Evolutionary conservation across 1,140 invertebrate genomes (phyloP), one percentile per base, ranked within the genome.

Genomic region (Nebria ingens): DNA sequence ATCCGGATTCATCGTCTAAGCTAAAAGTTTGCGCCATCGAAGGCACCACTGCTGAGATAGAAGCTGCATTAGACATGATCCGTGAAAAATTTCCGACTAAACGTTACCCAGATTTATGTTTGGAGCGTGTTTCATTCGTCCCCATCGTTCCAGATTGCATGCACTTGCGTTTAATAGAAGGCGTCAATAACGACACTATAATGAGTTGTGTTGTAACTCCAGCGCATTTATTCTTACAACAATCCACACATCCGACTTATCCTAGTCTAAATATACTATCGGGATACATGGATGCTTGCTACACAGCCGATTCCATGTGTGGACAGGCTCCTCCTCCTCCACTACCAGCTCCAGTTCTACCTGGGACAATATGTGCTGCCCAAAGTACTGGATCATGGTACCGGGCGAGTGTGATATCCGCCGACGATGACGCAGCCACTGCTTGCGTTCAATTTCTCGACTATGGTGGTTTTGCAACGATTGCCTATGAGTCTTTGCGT

Each of bases 201-300:
- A 77, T 98, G 49, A 91, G 87, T 62, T 85, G 84, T 60, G 81
- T 95, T 59, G 80, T 93, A 4, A 82, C 83, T 61, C 86, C 91
- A 17, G 85, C 86, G 52, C 89, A 93, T 66, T 76, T 97, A 61
- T 98, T 98, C 72, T 76, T 98, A 21, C 94, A 98, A 67, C 85
- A 95, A 68, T 92, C 91, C 13, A 86, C 90, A 45, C 93, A 98
- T 76, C 93, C 94, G 0, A 85, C 91, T 0, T 95, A 87, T 74
- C 84, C 86, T 1, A 83, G 82, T 13, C 75, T 98, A 50, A 79
- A 83, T 59, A 73, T 82, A 50, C 76, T 97, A 29, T 89, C 90
- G 65, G 76, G 82, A 29, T 79, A 76, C 58, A 86, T 91, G 80
- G 83, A 80, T 59, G 71, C 76, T 20, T 79, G 79, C 23, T 91